Conservation (phyloP, 2,888 invertebrate species). For the Patella pellucida region DNA sequence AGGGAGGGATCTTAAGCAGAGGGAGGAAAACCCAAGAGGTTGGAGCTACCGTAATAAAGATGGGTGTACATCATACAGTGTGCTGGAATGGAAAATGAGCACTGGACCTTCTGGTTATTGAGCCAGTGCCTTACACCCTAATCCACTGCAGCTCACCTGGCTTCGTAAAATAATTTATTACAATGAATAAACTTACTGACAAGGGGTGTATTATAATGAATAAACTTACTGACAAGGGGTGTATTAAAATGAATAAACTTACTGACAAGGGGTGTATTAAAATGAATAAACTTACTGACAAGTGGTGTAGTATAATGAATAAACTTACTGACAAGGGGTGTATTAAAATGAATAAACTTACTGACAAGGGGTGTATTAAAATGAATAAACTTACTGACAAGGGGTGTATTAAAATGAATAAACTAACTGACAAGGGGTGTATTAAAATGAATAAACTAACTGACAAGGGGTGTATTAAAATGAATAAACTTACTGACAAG, state of each 20-base stretch:
- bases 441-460: constrained; percentile 39
- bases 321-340: constrained; percentile 56
- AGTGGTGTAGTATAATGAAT: too few relatives aligned
- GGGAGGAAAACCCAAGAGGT: too few relatives aligned
- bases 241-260: constrained; percentile 53
- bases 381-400: constrained; percentile 47
- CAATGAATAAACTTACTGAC: constrained; percentile 44
- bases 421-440: constrained; percentile 56
- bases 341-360: constrained; percentile 34
- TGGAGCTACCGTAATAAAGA: too few relatives aligned
- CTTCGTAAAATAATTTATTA: too few relatives aligned
- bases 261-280: constrained; percentile 41
- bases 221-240: too few relatives aligned
- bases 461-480: constrained; percentile 30
- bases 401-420: neutral
- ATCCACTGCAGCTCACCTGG: too few relatives aligned
- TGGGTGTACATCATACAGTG: too few relatives aligned
- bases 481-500: constrained; percentile 48
- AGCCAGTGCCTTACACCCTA: too few relatives aligned
- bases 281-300: constrained; percentile 54
- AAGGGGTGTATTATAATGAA: constrained; percentile 47
- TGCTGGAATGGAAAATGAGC: too few relatives aligned
- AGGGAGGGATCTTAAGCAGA: too few relatives aligned
- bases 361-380: constrained; percentile 39
- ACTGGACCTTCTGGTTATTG: too few relatives aligned